A percentile compares a stretch with the other conserved stretches of the same genome.
Conservation (phyloP, 2,888 invertebrate genomes). For the Temnothorax rugatulus region DNA sequence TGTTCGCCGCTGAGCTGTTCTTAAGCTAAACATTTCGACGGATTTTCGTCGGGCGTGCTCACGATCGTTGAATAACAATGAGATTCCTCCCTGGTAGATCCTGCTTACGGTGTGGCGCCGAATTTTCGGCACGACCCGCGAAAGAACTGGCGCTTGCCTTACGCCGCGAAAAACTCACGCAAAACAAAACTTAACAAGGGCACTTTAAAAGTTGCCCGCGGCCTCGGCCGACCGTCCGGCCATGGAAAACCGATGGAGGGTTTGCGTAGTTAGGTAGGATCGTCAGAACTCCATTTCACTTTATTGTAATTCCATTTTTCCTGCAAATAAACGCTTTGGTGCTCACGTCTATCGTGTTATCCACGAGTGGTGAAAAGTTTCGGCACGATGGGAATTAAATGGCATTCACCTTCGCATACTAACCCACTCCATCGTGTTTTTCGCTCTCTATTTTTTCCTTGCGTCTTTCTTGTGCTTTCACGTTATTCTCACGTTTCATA, state of each 20-base stretch:
- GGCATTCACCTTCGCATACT: constrained; percentile 55
- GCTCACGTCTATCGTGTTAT: constrained; percentile 80
- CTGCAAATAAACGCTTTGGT: constrained; percentile 80
- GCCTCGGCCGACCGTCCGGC: constrained; percentile 22
- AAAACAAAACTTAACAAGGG: constrained; percentile 70
- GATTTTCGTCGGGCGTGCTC: constrained; percentile 39
- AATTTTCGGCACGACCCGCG: constrained; percentile 50
- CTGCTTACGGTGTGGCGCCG: not conserved
- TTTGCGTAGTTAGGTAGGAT: constrained; percentile 60
- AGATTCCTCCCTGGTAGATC: constrained; percentile 27
- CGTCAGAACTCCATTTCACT: constrained; percentile 80
- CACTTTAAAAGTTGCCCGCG: constrained; percentile 67
- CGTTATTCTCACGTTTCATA: constrained; percentile 1
- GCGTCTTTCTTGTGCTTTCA: not conserved
- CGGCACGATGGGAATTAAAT: constrained; percentile 76
- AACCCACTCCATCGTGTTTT: not conserved
- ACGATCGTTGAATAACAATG: constrained; percentile 49
- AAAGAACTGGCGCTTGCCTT: constrained; percentile 1
- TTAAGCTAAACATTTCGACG: constrained; percentile 54
- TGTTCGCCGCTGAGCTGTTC: constrained; percentile 47
- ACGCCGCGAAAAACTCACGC: constrained; percentile 53
- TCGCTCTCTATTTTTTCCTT: constrained; percentile 26
- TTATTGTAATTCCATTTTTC: constrained; percentile 82
- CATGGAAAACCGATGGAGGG: constrained; percentile 22
- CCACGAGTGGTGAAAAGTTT: constrained; percentile 72